phyloP scores from a whole-genome alignment of 2,888 invertebrate species.

The Sesamia inferens region DNA sequence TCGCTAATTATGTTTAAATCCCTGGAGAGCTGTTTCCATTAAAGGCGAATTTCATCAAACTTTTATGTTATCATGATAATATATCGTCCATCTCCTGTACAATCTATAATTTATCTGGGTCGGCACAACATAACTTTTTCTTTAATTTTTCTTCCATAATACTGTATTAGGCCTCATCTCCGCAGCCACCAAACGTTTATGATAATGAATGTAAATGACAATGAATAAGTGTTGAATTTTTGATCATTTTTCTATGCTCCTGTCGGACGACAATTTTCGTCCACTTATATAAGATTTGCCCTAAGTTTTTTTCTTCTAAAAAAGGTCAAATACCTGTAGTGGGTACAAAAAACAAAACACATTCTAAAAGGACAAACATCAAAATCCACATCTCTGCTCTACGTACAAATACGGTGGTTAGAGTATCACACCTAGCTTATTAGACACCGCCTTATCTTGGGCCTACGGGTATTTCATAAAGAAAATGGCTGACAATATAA shows the following conservation, averaged over 20 bases:
- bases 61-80: neutral
- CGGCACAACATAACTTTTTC: too few species aligned
- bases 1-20: neutral
- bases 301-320: neutral
- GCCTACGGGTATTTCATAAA: slow-evolving; percentile 40
- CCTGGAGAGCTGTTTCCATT: neutral
- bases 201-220: neutral
- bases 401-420: slow-evolving; percentile 43
- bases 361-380: neutral
- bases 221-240: neutral
- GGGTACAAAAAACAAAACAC: neutral
- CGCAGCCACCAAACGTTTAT: neutral
- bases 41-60: neutral
- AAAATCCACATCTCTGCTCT: slow-evolving; percentile 12
- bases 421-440: slow-evolving; percentile 44
- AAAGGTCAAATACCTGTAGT: neutral
- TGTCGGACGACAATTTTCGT: neutral
- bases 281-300: neutral
- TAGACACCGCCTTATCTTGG: slow-evolving; percentile 25
- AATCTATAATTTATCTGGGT: too few species aligned
- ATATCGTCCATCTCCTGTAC: too few species aligned
- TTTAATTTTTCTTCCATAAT: too few species aligned
- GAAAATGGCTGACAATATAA: slow-evolving; percentile 54
- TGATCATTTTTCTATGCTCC: neutral
- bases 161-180: too few species aligned